These are phyloP conservation scores for Phoxinus dragarum DNA, from an alignment of 2,797 vertebrate genomes.

Conservation along the genomic window DNA sequence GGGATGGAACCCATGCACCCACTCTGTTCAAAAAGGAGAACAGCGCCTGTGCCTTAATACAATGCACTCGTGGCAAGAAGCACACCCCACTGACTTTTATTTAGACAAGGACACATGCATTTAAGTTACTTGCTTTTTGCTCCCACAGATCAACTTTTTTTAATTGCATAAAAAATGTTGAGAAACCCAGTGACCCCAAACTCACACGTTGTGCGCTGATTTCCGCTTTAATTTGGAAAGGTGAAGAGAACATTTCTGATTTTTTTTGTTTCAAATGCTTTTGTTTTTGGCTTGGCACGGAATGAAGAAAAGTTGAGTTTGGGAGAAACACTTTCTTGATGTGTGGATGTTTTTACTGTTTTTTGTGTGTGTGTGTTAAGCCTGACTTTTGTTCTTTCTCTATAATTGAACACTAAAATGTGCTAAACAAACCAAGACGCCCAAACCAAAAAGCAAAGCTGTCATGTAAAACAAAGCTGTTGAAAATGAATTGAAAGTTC, in stretches of 20 bases:
- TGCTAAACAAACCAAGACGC: conserved; percentile 8
- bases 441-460: conserved; percentile 31
- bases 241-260: background rate
- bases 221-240: conserved; percentile 8
- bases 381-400: background rate
- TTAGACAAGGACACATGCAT: conserved; percentile 49
- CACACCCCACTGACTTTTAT: conserved; percentile 86
- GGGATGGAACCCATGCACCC: conserved; percentile 82
- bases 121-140: conserved; percentile 42
- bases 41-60: conserved; percentile 98
- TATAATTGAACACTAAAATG: conserved; percentile 21
- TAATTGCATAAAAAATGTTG: conserved; percentile 36
- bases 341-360: conserved; percentile 26
- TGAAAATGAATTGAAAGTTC: background rate
- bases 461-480: background rate
- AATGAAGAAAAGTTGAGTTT: conserved; percentile 8
- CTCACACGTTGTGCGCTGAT: conserved; percentile 14
- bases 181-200: conserved; percentile 28
- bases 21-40: conserved; percentile 92
- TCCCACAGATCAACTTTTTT: conserved; percentile 24
- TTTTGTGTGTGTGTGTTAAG: conserved; percentile 7
- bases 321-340: conserved; percentile 19
- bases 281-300: conserved; percentile 17
- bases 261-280: conserved; percentile 15
- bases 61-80: conserved; percentile 98